These are phyloP conservation scores for Prionace glauca DNA, from an alignment of 2,797 vertebrate species.

Conservation along the genomic window DNA sequence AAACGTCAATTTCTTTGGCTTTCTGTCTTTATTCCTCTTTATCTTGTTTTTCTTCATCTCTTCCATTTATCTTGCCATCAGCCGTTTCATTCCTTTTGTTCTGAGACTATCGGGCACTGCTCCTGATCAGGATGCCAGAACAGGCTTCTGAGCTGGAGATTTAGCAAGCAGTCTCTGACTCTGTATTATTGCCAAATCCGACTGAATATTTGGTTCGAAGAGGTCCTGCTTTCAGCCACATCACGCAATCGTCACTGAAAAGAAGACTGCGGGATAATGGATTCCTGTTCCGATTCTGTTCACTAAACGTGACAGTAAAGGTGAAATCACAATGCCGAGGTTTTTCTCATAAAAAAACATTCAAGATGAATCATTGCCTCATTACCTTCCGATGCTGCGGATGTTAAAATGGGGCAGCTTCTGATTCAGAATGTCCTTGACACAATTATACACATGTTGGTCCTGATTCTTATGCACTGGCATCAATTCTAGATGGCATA, in stretches of 20 bases:
- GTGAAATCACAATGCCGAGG: background rate
- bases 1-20: background rate
- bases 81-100: background rate
- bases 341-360: background rate
- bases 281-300: background rate
- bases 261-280: background rate
- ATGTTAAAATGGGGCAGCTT: background rate
- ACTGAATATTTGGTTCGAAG: background rate
- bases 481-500: background rate
- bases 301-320: background rate
- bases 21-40: background rate
- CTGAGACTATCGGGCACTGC: background rate
- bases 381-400: background rate
- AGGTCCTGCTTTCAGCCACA: background rate
- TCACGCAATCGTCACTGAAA: background rate
- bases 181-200: background rate
- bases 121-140: background rate
- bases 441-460: background rate
- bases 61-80: background rate
- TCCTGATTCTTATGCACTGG: background rate
- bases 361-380: background rate
- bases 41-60: background rate
- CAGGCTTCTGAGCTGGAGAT: background rate
- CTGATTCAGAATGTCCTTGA: conserved; percentile 10
- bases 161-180: background rate